Evolutionary conservation across 1,140 invertebrate species (phyloP).

Genomic region (Drosophila eugracilis): DNA sequence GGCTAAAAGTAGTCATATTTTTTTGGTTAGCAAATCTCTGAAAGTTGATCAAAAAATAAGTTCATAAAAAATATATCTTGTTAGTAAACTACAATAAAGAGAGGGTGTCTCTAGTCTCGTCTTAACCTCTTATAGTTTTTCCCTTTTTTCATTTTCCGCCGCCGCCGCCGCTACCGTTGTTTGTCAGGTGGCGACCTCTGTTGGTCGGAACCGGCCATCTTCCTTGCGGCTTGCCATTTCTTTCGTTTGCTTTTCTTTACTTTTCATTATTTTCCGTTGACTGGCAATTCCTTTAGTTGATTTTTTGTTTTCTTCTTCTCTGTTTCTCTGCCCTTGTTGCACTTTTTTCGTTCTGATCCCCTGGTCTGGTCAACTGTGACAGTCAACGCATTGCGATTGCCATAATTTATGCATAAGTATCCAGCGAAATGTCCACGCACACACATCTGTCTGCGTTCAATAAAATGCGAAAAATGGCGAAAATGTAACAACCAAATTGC

Average conservation of each 20-base stretch:
- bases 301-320: not conserved
- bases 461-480: conserved; percentile 42
- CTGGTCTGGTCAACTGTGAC: conserved; percentile 67
- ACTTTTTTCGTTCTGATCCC: conserved; percentile 65
- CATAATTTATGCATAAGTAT: conserved; percentile 79
- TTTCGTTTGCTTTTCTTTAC: conserved; percentile 34
- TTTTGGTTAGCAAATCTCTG: no score
- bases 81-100: no score
- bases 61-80: not conserved
- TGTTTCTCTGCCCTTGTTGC: conserved; percentile 15
- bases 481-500: conserved; percentile 28
- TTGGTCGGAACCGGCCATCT: conserved; percentile 27
- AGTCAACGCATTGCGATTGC: conserved; percentile 76
- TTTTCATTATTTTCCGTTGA: conserved; percentile 29
- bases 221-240: conserved; percentile 16
- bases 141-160: no score
- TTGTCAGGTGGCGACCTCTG: conserved; percentile 39
- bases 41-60: no score
- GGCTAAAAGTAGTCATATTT: no score
- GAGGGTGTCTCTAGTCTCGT: not conserved
- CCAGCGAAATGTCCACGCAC: conserved; percentile 18
- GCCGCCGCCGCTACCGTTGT: conserved; percentile 6
- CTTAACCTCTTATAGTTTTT: not conserved
- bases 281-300: conserved; percentile 11
- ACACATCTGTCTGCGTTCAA: conserved; percentile 45